Base-by-base conservation (phyloP, 2,797 vertebrate species). In the Falco biarmicus region DNA sequence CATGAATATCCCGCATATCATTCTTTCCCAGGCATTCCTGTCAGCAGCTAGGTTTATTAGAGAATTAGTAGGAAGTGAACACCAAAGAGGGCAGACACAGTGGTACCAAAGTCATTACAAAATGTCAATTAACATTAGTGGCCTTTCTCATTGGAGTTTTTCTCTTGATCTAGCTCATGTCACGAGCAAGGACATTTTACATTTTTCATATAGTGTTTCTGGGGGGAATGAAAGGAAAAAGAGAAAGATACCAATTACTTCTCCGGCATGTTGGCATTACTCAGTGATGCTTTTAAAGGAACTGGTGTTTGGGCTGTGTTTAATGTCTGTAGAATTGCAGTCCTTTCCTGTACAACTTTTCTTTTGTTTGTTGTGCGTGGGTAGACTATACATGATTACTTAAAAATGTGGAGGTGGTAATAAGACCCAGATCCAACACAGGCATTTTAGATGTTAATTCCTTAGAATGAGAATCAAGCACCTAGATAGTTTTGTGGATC, bases 21-120 rank as follows among this genome's bases (percentile, higher is more conserved):
- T 85, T 91, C 64, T 80, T 93, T 94, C 81, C 92, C 82, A 95
- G 79, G 69, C 71, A 69, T 85, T 95, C 68, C 89, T 95, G 78
- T 93, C 93, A 95, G 80, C 77, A 92, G 71, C 75, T 45, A 17
- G 17, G 60, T 89, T 80, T 89, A 24, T 78, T 85, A 73, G 78
- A 59, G 88, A 96, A 64, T 91, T 65, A 77, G 64, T 68, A 74
- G 84, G 73, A 96, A 89, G 57, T 51, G 16, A 63, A 60, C 73
- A 85, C 69, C 87, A 92, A 95, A 64, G 71, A 69, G 54, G 39
- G 54, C 81, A 83, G 86, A 87, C 87, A 41, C 50, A 57, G 81
- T 41, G 82, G 47, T 90, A 87, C 84, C 79, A 48, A 86, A 91
- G 59, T 81, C 57, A 57, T 89, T 86, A 48, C 31, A 65, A 91